Evolutionary conservation across 2,113 vertebrate species (phyloP), one percentile per base, ranked within the genome.

Genomic region (Rhombomys opimus): DNA sequence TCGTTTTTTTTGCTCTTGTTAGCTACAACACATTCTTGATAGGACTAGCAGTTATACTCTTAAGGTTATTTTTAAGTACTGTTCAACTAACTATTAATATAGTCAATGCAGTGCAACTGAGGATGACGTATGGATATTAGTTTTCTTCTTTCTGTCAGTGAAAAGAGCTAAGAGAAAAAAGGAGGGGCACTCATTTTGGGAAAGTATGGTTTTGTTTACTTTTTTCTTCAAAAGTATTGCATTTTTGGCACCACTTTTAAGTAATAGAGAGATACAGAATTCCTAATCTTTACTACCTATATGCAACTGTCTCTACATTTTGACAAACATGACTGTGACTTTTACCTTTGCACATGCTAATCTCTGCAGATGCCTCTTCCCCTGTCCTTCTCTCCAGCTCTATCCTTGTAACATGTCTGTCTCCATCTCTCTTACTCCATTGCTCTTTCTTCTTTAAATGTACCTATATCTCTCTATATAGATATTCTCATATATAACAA

Each of bases 351-450:
- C 38, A 17, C 38, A 46, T 85, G 23, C 85, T 67, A 57, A 7
- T 61, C 38, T 61, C 5, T 27, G 3, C 77, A 68, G 25, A 54
- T 61, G 35, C 13, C 15, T 59, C 20, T 88, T 72, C 30, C 17
- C 81, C 57, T 89, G 12, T 92, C 76, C 87, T 87, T 95, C 72
- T 85, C 14, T 93, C n/a, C 23, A 65, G 5, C 7, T 91, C 38
- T 78, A 23, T 54, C 38, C 88, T 1, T 57, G 5, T 77, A 10
- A 57, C n/a, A 35, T 84, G 23, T 80, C 27, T 65, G 25, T 87
- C 50, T 41, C 23, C 80, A 32, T 61, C 41, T 72, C 20, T 86
- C 27, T 50, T 32, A 50, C 1, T 86, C n/a, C 46, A 32, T 27
- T 18, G 41, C 65, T 82, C 0, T 85, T 65, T 90, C 15, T 67